phyloP scores from a whole-genome alignment of 1,140 invertebrate genomes.

The Physella acuta region DNA sequence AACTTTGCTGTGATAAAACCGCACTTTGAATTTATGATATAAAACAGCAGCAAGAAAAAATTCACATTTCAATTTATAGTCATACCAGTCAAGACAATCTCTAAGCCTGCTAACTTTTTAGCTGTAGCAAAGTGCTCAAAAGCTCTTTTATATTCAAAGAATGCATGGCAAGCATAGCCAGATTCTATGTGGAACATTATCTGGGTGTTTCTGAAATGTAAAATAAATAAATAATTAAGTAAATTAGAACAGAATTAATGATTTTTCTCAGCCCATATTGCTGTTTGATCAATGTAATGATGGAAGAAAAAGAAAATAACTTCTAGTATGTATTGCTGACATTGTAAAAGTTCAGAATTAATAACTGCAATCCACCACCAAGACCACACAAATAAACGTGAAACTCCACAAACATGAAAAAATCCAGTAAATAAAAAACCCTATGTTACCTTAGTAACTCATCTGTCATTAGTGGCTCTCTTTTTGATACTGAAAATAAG shows the following conservation, averaged over 20 bases:
- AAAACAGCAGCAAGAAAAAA: too few relatives aligned
- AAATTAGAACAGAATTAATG: not conserved
- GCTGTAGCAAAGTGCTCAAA: constrained; percentile 71
- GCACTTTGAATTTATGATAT: too few relatives aligned
- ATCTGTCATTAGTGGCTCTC: constrained; percentile 39
- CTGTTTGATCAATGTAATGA: too few relatives aligned
- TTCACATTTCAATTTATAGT: too few relatives aligned
- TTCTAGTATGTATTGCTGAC: not conserved
- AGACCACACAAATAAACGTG: too few relatives aligned
- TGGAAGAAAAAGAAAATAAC: not conserved
- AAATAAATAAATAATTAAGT: not conserved
- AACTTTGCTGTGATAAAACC: too few relatives aligned
- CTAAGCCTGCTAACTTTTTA: constrained; percentile 67
- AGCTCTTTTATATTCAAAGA: constrained; percentile 71
- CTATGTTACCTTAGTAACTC: too few relatives aligned
- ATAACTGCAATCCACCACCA: too few relatives aligned
- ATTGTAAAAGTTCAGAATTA: too few relatives aligned
- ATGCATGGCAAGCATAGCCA: constrained; percentile 73
- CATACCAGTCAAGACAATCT: constrained; percentile 71
- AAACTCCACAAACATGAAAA: too few relatives aligned
- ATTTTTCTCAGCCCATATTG: too few relatives aligned
- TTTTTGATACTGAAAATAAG: constrained; percentile 39
- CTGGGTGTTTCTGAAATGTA: constrained; percentile 30
- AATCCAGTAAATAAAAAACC: too few relatives aligned
- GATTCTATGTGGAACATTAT: constrained; percentile 71